These are phyloP conservation scores for Capricornis sumatraensis DNA, from an alignment of 2,113 vertebrate species.

Conservation along the genomic window DNA sequence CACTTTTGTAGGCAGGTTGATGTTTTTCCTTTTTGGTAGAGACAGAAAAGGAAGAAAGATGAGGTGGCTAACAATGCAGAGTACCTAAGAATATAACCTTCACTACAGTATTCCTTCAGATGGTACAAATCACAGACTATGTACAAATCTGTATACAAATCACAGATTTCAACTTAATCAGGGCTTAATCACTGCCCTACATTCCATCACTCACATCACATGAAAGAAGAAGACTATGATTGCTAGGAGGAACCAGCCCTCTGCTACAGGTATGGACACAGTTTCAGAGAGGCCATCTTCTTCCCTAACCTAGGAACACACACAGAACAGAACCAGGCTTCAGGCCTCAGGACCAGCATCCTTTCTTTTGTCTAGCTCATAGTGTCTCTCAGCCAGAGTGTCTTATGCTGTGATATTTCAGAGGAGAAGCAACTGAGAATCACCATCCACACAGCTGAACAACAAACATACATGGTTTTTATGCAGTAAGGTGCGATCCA, in stretches of 20 bases:
- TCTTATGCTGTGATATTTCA: not conserved
- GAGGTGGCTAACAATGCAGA: not conserved
- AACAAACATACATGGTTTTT: constrained; percentile 36
- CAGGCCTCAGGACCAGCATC: not conserved
- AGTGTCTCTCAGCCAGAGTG: not conserved
- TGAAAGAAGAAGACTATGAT: not conserved
- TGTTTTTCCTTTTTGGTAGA: not conserved
- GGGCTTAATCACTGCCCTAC: too few species aligned
- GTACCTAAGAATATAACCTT: not conserved
- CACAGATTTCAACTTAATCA: too few species aligned
- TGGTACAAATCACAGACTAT: not conserved
- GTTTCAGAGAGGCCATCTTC: not conserved
- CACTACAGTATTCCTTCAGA: not conserved
- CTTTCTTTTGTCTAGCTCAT: not conserved
- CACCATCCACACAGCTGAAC: not conserved
- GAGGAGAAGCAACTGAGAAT: not conserved
- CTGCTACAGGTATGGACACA: not conserved
- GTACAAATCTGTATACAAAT: too few species aligned
- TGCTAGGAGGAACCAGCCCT: not conserved
- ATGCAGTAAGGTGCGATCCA: not conserved
- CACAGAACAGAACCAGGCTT: not conserved
- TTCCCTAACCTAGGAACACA: not conserved
- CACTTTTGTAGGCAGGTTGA: not conserved
- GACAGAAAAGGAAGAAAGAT: not conserved
- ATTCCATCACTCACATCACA: too few species aligned